These are phyloP conservation scores for Ptychobarbus kaznakovi DNA, from an alignment of 2,797 vertebrate species.

Conservation along the genomic window DNA sequence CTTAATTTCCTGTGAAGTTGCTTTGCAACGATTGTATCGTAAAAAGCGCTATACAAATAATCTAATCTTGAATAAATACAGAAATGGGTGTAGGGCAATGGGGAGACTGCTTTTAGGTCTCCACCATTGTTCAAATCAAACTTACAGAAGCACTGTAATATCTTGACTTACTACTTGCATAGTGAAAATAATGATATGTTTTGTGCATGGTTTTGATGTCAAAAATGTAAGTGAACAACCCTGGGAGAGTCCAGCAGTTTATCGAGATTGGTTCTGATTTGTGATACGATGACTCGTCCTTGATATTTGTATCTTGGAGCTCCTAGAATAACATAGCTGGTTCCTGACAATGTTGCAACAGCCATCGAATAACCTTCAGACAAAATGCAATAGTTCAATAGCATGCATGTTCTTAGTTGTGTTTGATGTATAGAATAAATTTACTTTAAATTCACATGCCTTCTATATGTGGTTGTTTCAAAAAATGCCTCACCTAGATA, in stretches of 20 bases:
- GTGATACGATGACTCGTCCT: constrained; percentile 66
- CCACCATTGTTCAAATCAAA: no score
- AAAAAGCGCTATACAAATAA: no score
- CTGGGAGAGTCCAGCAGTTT: neutral
- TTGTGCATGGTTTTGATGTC: neutral
- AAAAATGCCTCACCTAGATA: constrained; percentile 72
- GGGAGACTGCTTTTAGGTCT: no score
- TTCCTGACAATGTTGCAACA: accelerated
- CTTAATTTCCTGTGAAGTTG: no score
- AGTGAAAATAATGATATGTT: neutral
- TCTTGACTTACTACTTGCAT: neutral
- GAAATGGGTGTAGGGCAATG: no score
- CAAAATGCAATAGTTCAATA: neutral
- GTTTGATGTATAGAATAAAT: neutral
- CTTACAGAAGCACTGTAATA: no score
- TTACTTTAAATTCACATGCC: neutral
- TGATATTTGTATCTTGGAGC: constrained; percentile 76
- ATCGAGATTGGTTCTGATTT: accelerated
- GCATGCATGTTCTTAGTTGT: neutral
- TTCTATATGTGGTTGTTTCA: no score
- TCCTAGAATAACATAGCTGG: constrained; percentile 66
- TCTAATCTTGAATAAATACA: no score
- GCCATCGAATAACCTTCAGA: constrained; percentile 77
- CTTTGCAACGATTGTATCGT: no score
- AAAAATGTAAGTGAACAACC: neutral